Conservation (phyloP, 1,140 invertebrate species). For the Cotesia glomerata region DNA sequence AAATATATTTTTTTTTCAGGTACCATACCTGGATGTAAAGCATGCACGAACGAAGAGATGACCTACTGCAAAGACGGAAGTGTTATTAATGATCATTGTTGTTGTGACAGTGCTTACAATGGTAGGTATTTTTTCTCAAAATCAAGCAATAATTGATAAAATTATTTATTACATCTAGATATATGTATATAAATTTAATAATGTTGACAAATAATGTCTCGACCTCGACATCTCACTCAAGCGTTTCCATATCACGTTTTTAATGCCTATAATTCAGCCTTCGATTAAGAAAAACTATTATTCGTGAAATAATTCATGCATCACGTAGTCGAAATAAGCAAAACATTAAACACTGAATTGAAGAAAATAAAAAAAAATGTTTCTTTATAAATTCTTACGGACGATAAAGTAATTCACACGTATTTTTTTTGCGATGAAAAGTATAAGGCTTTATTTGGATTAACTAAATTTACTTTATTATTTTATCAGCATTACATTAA, state of each 20-base stretch:
- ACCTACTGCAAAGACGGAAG: conserved; percentile 69
- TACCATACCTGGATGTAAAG: conserved; percentile 68
- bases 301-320: conserved; percentile 43
- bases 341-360: background rate
- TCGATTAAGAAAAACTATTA: conserved; percentile 1
- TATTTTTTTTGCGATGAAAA: too few relatives aligned
- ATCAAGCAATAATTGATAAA: background rate
- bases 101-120: conserved; percentile 67
- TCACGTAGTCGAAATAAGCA: conserved; percentile 35
- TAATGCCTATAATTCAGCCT: background rate
- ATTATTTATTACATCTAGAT: background rate
- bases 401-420: background rate
- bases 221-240: conserved; percentile 14
- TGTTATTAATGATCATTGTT: conserved; percentile 75
- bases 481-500: too few relatives aligned
- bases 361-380: background rate
- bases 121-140: conserved; percentile 40
- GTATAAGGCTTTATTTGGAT: background rate
- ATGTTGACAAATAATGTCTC: background rate
- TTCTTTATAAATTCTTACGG: background rate
- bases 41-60: conserved; percentile 68
- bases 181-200: conserved; percentile 3
- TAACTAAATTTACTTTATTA: conserved; percentile 3
- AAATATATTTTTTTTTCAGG: conserved; percentile 55
- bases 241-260: conserved; percentile 15